A percentile compares a stretch with the other conserved stretches of the same genome.
Evolutionary conservation across 2,113 vertebrate genomes (phyloP).

Genomic region (Diadophis punctatus): DNA sequence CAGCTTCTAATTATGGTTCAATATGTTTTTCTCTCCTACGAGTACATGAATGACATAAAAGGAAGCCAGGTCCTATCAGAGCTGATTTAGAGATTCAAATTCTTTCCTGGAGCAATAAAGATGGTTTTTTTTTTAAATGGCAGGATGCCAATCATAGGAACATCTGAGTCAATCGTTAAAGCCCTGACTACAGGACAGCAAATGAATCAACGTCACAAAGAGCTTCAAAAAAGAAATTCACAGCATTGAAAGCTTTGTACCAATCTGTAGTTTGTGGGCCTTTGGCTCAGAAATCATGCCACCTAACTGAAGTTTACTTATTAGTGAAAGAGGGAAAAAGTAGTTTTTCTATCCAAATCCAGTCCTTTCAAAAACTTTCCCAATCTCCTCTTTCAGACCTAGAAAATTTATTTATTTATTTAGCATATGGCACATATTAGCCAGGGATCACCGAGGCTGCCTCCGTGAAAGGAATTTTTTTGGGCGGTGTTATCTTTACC

Average conservation of each 20-base stretch:
- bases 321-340: conserved; percentile 55
- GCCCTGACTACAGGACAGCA: conserved; percentile 73
- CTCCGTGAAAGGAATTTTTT: too few species aligned
- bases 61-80: conserved; percentile 50
- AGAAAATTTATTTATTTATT: not conserved
- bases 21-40: conserved; percentile 63
- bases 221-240: conserved; percentile 70
- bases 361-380: conserved; percentile 13
- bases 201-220: conserved; percentile 74
- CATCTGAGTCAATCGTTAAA: conserved; percentile 69
- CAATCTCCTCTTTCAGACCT: conserved; percentile 2
- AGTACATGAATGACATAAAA: conserved; percentile 70
- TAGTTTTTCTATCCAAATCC: conserved; percentile 42
- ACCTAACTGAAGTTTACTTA: conserved; percentile 61
- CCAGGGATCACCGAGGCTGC: too few species aligned
- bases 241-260: conserved; percentile 65
- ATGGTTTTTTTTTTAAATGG: conserved; percentile 74
- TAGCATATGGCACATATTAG: too few species aligned
- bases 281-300: conserved; percentile 69
- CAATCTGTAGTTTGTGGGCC: conserved; percentile 62
- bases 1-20: conserved; percentile 69
- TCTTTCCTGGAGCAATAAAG: conserved; percentile 64
- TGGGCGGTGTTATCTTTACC: too few species aligned
- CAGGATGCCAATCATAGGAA: conserved; percentile 75
- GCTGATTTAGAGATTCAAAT: conserved; percentile 60